Evolutionary conservation across 30 jellyfish, hydroid and myxozoan genomes (phyloP).

Genomic region (Aurelia sp.): DNA sequence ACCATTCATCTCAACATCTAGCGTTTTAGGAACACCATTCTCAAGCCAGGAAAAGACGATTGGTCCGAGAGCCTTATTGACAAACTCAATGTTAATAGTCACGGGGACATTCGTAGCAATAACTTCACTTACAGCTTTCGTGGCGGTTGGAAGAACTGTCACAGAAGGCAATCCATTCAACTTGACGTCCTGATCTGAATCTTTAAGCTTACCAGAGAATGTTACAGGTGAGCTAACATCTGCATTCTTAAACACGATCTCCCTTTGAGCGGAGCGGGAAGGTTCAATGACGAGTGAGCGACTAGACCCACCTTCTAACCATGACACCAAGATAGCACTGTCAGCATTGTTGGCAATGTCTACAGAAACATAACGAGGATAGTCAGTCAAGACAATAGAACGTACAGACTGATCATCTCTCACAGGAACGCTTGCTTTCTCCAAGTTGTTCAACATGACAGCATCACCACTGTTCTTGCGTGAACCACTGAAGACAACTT

Average conservation of each 20-base stretch:
- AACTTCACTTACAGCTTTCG: neutral
- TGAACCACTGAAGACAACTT: neutral
- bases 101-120: conserved; percentile 31
- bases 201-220: conserved; percentile 6
- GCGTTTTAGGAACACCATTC: conserved; percentile 19
- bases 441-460: neutral
- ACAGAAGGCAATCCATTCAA: conserved; percentile 28
- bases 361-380: neutral
- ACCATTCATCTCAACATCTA: neutral
- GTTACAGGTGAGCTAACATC: conserved; percentile 3
- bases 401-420: neutral
- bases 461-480: neutral
- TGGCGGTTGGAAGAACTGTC: conserved; percentile 2
- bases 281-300: neutral
- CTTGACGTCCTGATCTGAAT: conserved; percentile 8
- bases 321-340: conserved; percentile 1
- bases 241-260: conserved; percentile 3
- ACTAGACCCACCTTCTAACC: conserved; percentile 1
- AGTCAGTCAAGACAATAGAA: neutral
- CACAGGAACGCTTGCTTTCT: neutral
- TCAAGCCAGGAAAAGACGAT: conserved; percentile 28
- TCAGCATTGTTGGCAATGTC: conserved; percentile 56
- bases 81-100: neutral
- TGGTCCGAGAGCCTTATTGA: conserved; percentile 32
- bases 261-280: neutral